Evolutionary conservation across 2,113 vertebrate genomes (phyloP).

Genomic region (Ctenomys sociabilis): DNA sequence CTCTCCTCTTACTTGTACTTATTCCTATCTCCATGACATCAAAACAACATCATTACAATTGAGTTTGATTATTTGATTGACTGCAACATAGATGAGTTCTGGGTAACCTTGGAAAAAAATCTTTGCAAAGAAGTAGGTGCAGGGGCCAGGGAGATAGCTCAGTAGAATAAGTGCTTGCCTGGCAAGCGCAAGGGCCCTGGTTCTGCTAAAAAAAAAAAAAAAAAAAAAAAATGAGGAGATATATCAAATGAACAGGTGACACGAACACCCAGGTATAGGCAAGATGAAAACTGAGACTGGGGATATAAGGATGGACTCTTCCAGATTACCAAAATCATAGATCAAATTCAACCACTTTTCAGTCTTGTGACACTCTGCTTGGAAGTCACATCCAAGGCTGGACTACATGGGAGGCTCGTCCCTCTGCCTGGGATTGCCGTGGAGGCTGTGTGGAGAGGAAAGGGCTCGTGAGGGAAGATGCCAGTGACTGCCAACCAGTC

Average conservation of each 20-base stretch:
- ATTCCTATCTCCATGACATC: not conserved
- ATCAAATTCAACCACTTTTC: not conserved
- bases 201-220: no score
- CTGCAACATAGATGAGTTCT: not conserved
- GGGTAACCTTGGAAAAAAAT: not conserved
- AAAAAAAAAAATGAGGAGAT: not conserved
- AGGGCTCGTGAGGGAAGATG: no score
- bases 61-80: not conserved
- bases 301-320: accelerated
- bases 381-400: not conserved
- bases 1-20: not conserved
- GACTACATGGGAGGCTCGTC: not conserved
- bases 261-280: not conserved
- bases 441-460: accelerated
- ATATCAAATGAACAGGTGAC: not conserved
- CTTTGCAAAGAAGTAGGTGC: no score
- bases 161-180: no score
- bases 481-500: not conserved
- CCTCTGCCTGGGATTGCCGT: not conserved
- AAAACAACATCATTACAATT: not conserved
- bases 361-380: not conserved
- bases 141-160: no score
- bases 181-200: no score
- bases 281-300: not conserved
- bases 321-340: not conserved